These are phyloP conservation scores for Parnassius smintheus DNA, from an alignment of 2,888 invertebrate species.

Conservation along the genomic window DNA sequence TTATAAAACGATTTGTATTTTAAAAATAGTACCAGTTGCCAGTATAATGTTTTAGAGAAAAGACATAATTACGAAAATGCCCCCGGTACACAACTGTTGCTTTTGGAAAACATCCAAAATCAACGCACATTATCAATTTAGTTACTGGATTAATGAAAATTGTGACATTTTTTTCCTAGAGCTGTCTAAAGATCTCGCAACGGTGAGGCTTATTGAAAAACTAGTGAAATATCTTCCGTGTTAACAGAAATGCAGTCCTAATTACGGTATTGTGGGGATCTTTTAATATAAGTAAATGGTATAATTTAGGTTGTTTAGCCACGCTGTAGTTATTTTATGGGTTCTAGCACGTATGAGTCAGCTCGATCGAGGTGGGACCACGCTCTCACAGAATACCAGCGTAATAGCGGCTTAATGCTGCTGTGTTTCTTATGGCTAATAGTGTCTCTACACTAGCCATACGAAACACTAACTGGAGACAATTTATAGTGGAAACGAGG, in stretches of 20 bases:
- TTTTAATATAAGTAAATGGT: too few relatives aligned
- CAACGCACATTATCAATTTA: constrained; percentile 61
- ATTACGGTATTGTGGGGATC: too few relatives aligned
- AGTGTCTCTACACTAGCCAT: too few relatives aligned
- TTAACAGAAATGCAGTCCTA: constrained; percentile 3
- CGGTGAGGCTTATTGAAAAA: constrained; percentile 22
- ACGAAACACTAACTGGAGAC: too few relatives aligned
- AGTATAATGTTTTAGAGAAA: constrained; percentile 59
- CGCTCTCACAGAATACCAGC: too few relatives aligned
- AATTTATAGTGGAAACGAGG: too few relatives aligned
- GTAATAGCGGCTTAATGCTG: too few relatives aligned
- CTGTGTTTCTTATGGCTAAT: too few relatives aligned
- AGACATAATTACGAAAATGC: constrained; percentile 71
- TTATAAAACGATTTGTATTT: constrained; percentile 48
- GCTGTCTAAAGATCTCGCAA: constrained; percentile 14
- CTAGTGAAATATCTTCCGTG: constrained; percentile 15
- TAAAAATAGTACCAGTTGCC: constrained; percentile 64
- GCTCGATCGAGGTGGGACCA: too few relatives aligned
- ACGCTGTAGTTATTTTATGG: too few relatives aligned
- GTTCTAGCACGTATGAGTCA: too few relatives aligned
- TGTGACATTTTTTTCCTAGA: constrained; percentile 26
- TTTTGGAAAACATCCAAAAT: constrained; percentile 74
- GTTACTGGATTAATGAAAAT: constrained; percentile 71
- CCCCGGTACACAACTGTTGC: constrained; percentile 61
- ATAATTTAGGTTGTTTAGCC: too few relatives aligned